A percentile compares a stretch with the other conserved stretches of the same genome.
Conservation (phyloP, 2,113 vertebrate genomes). For the Serinus canaria region DNA sequence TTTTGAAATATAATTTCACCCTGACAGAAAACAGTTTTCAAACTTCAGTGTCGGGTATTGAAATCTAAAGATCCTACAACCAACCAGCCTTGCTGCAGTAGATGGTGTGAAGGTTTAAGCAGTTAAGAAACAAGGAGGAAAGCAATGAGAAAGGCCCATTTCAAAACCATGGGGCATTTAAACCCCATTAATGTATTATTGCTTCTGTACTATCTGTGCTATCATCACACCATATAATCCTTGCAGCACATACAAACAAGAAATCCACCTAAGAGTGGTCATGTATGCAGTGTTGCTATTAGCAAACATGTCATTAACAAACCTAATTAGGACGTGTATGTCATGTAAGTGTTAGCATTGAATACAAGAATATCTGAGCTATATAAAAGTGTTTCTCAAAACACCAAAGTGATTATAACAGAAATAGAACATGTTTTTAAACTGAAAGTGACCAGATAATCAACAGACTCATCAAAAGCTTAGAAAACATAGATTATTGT, state of each 20-base stretch:
- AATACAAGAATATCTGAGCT: not conserved
- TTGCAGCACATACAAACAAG: not conserved
- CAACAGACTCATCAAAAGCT: not conserved
- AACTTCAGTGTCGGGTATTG: constrained; percentile 8
- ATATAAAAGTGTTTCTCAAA: not conserved
- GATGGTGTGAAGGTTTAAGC: not conserved
- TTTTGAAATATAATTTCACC: constrained; percentile 25
- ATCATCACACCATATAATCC: not conserved
- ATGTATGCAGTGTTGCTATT: not conserved
- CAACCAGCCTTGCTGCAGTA: not conserved
- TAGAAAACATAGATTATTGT: not conserved
- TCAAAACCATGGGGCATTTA: not conserved
- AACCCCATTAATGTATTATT: not conserved
- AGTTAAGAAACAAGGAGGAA: not conserved
- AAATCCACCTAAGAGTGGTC: not conserved
- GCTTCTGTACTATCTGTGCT: not conserved
- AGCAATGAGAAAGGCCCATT: not conserved
- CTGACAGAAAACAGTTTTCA: not conserved
- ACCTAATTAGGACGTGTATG: not conserved
- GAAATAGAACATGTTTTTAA: not conserved
- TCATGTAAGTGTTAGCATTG: not conserved
- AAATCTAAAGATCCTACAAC: constrained; percentile 12
- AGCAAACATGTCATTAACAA: constrained; percentile 15
- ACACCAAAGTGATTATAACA: not conserved
- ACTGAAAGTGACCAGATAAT: not conserved